Base-by-base conservation (phyloP, 2,797 vertebrate genomes). In the Epinephelus malabaricus region DNA sequence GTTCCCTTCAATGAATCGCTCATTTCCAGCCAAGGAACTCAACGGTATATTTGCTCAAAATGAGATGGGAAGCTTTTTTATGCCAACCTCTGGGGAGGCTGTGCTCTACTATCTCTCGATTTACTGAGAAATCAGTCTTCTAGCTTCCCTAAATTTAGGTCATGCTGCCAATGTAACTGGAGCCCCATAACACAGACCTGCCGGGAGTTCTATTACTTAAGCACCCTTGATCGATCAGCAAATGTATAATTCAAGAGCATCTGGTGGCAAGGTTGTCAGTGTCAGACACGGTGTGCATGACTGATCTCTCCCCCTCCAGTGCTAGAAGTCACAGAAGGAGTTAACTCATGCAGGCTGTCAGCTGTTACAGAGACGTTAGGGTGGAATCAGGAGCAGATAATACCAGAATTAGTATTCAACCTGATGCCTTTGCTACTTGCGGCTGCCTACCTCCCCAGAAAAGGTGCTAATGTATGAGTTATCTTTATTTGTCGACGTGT, bases 191-290 rank as follows among this genome's bases (percentile, higher is more conserved):
- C 83, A 81, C 82, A 85, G 82, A 88, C 79, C 83, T 73, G 63
- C 86, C 79, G 71, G 88, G 86, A 91, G 83, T 92, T 92, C 86
- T 92, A 90, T 94, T 93, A 94, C 93, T 94, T 94, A 93, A 93
- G 91, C 93, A 94, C 86, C 91, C 92, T 91, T 91, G 86, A 94
- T 94, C 93, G 92, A 95, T 94, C 86, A 63, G 65, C 73, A 12
- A 72, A 94, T 95, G 93, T 91, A 94, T 94, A 93, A 95, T 95
- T 94, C 92, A 95, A 71, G 75, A 93, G 90, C 91, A 91, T 93
- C 92, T 92, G 91, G 91, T 91, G 88, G 91, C 92, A 92, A 93
- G 93, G 92, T 93, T 93, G 91, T 90, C 90, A 75, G 88, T 90
- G 90, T 94, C 92, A 91, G 89, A 93, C 90, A 88, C 69, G 49